phyloP scores from a whole-genome alignment of 2,888 invertebrate species.

The Zelleria hepariella region DNA sequence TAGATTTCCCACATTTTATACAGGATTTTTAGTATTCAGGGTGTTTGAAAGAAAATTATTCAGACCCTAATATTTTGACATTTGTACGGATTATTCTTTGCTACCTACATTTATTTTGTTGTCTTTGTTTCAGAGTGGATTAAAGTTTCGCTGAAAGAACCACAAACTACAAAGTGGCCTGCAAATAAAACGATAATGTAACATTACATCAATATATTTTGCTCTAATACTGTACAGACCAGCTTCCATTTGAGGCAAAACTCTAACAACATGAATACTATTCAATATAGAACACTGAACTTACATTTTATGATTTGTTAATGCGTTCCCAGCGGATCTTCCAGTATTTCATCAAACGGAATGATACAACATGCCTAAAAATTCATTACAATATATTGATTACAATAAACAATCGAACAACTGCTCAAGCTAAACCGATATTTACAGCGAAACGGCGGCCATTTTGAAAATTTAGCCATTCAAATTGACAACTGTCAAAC shows the following conservation, averaged over 20 bases:
- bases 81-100: no score
- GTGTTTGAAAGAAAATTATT: no score
- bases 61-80: no score
- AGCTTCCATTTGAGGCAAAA: slow-evolving; percentile 40
- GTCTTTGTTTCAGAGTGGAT: neutral
- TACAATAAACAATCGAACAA: slow-evolving; percentile 18
- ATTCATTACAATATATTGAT: slow-evolving; percentile 15
- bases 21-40: no score
- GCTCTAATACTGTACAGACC: slow-evolving; percentile 60
- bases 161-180: neutral
- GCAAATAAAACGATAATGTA: slow-evolving; percentile 38
- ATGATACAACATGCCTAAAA: slow-evolving; percentile 37
- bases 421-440: slow-evolving; percentile 21
- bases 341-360: slow-evolving; percentile 36
- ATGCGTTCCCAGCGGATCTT: slow-evolving; percentile 44
- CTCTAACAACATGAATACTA: slow-evolving; percentile 28
- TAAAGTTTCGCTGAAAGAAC: neutral
- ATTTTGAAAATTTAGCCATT: slow-evolving; percentile 7
- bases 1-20: no score
- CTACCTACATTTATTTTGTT: neutral
- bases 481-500: neutral
- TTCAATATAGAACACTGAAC: slow-evolving; percentile 55
- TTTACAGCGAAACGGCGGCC: slow-evolving; percentile 31
- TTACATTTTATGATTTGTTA: slow-evolving; percentile 39
- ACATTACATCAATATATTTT: slow-evolving; percentile 47